Evolutionary conservation across 2,888 invertebrate species (phyloP), one percentile per base, ranked within the genome.

Genomic region (Parthenolecanium corni): DNA sequence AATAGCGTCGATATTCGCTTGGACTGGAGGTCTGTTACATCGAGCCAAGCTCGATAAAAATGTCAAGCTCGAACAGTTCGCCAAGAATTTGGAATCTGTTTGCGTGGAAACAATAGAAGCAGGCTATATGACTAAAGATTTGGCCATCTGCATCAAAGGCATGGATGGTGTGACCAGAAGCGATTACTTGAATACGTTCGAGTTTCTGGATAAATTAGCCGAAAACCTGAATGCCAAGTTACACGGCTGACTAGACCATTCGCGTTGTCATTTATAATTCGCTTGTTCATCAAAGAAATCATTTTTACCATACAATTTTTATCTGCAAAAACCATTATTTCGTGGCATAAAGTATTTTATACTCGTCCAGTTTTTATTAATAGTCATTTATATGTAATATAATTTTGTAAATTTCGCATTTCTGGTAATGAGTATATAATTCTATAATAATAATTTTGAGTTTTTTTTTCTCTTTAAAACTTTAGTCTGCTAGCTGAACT

Each of bases 1-100:
- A 0, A 96, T 98, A 71, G 97, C 97, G 21, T 97, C 96, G 0
- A 97, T 98, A 71, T 98, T 95, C 75, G 98, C 98, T 1, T 98
- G 98, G 98, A 92, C 94, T 0, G 82, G 85, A 69, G 98, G 96
- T 52, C 78, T 97, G 3, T 75, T 89, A 57, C 97, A 98, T 73
- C 84, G 97, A 64, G 97, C 96, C 64, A 90, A 93, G 72, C 78
- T 98, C 66, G 97, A 98, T 72, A 78, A 84, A 69, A 98, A 98
- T 72, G 71, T 75, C 6, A 78, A 78, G 53, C 78, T 96, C 52
- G 79, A 80, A 67, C 78, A 80, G 64, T 98, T 96, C 73, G 86
- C 92, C n/a, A 80, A 85, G 69, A 83, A 83, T 23, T 78, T 98
- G 62, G 96, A 96, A 72, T 79, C 80, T 66, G 94, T 93, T 18